Percentiles rank a stretch among this genome's conserved stretches.
Conservation (phyloP, 1,140 invertebrate genomes). For the Sitophilus oryzae region DNA sequence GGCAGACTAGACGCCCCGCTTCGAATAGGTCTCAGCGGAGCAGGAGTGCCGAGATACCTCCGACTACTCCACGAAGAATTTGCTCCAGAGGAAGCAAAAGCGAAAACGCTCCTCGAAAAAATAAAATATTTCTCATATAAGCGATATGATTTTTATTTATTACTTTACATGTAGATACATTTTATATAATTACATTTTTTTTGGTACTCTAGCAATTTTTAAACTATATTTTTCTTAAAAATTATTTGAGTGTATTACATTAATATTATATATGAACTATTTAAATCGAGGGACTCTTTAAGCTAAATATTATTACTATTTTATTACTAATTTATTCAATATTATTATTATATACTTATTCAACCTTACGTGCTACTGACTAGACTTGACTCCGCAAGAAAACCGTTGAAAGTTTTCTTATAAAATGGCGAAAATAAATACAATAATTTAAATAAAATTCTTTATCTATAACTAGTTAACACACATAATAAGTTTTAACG, state of each 20-base stretch:
- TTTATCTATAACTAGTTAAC: conserved; percentile 31
- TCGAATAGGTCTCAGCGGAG: no score
- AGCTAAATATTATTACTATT: background rate
- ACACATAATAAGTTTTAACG: background rate
- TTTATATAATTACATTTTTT: conserved; percentile 5
- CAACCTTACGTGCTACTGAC: conserved; percentile 31
- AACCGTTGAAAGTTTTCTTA: conserved; percentile 4
- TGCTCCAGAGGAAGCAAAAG: no score
- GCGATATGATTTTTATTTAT: conserved; percentile 8
- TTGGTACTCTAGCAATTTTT: background rate
- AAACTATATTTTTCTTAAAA: background rate
- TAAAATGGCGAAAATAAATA: conserved; percentile 17
- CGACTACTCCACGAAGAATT: no score
- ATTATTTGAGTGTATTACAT: background rate
- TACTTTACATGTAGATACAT: conserved; percentile 21
- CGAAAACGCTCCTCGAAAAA: no score
- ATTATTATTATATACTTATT: conserved; percentile 15
- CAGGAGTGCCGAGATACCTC: no score
- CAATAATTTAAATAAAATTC: conserved; percentile 8
- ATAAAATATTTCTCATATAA: no score
- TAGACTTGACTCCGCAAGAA: conserved; percentile 28
- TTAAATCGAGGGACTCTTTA: background rate
- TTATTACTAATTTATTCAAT: conserved; percentile 1
- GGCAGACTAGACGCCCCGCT: no score
- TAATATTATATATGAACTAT: background rate